Evolutionary conservation across 2,888 invertebrate genomes (phyloP), one percentile per base, ranked within the genome.

Genomic region (Epinotia demarniana): DNA sequence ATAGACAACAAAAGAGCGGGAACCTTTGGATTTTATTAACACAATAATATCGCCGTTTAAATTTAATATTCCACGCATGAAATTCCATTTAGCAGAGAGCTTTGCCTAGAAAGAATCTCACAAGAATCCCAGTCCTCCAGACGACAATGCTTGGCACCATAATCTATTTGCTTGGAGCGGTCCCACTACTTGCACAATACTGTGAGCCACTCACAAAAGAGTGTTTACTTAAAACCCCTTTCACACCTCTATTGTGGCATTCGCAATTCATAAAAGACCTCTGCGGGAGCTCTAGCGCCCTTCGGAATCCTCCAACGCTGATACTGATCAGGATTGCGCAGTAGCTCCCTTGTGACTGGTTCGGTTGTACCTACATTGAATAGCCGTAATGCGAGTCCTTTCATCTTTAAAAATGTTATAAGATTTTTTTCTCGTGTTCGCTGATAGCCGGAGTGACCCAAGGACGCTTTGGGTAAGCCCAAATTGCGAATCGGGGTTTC

Each of bases 211-310:
- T 88, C 87, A 85, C 87, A 92, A 91, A 92, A 92, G 92, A 91
- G 90, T 92, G 92, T 92, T 92, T 92, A 92, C 91, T 89, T 91
- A 91, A 84, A 92, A 92, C 92, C 92, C 92, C 92, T 81, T 92
- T 92, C 92, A 90, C 92, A 92, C 92, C 89, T 92, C 91, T 81
- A 91, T 92, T 92, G 92, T 92, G 89, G 84, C 73, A 61, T 57
- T 77, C 78, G 73, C 92, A 90, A 89, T 78, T 81, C 70, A 78
- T 74, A 66, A 13, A 69, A 82, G 92, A 87, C 76, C 89, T 78
- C 60, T 60, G 72, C 66, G 71, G 70, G 53, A 53, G 64, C 57
- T 67, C 72, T 46, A 60, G 66, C 27, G 69, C 53, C 72, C 63
- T 66, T 53, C 73, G 12, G 66, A 60, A 61, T 68, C 49, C 75